phyloP scores from a whole-genome alignment of 2,113 vertebrate genomes.

The Ictidomys tridecemlineatus region DNA sequence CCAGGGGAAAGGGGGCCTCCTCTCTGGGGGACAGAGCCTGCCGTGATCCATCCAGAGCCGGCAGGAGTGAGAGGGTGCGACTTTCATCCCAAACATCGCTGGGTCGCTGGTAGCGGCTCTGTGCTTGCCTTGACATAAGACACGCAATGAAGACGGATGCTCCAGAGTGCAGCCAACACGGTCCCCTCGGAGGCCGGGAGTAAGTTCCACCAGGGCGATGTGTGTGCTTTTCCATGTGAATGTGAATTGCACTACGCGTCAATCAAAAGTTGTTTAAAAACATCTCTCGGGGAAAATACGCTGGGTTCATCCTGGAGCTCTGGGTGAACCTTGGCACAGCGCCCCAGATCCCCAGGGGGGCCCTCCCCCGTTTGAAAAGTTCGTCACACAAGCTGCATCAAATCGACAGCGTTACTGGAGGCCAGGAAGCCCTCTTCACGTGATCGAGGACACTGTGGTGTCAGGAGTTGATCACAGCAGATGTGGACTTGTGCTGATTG shows the following conservation, averaged over 20 bases:
- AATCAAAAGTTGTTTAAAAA: constrained; percentile 44
- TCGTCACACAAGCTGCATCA: background rate
- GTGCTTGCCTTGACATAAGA: background rate
- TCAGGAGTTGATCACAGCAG: constrained; percentile 20
- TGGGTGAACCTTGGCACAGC: background rate
- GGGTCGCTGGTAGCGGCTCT: background rate
- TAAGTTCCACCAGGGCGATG: too few relatives aligned
- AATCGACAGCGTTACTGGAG: background rate
- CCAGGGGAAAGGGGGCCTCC: background rate
- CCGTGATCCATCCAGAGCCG: background rate
- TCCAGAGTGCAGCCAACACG: background rate
- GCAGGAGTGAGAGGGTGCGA: background rate
- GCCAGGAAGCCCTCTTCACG: background rate
- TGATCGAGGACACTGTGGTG: background rate
- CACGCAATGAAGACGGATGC: background rate
- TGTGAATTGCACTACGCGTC: background rate
- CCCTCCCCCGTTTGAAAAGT: background rate
- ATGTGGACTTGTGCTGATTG: background rate
- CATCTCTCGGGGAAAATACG: background rate
- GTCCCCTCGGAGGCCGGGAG: background rate
- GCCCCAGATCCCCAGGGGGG: background rate
- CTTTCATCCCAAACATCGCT: background rate
- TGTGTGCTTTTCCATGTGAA: background rate
- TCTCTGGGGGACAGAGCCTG: too few relatives aligned
- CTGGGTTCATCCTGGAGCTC: background rate